These are phyloP conservation scores for Agapornis roseicollis DNA, from an alignment of 2,113 vertebrate species.

Conservation along the genomic window DNA sequence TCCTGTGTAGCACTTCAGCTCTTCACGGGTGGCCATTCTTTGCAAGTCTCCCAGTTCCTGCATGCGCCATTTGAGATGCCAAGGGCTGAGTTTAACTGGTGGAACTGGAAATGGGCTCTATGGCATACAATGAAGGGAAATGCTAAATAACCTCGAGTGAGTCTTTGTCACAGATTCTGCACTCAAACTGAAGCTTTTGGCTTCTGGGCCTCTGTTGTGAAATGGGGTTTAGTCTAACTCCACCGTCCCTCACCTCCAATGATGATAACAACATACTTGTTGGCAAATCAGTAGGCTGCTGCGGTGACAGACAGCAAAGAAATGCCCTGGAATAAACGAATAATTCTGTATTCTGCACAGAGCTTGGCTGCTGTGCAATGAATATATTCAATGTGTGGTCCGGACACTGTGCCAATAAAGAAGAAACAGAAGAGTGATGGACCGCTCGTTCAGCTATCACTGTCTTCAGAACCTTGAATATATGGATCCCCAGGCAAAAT, in stretches of 20 bases:
- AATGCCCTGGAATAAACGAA: background rate
- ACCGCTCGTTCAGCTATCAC: background rate
- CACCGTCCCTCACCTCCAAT: background rate
- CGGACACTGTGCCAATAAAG: background rate
- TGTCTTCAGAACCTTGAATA: background rate
- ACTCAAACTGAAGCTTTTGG: background rate
- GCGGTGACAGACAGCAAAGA: background rate
- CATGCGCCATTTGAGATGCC: background rate
- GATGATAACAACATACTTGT: background rate
- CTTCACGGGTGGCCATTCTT: background rate
- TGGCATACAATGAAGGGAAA: background rate
- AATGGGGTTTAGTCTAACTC: background rate
- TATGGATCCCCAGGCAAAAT: background rate
- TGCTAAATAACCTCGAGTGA: background rate
- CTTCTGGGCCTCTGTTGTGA: background rate
- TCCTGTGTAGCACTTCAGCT: background rate
- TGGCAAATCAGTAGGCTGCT: background rate
- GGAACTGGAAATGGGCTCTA: background rate
- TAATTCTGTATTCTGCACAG: background rate
- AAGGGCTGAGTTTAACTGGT: background rate
- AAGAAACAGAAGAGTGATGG: background rate
- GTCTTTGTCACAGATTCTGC: background rate
- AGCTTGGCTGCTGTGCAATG: background rate
- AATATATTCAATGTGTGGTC: constrained; percentile 1
- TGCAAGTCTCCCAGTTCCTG: background rate